These are phyloP conservation scores for Muscidifurax raptorellus DNA, from an alignment of 1,140 invertebrate genomes.

Conservation along the genomic window DNA sequence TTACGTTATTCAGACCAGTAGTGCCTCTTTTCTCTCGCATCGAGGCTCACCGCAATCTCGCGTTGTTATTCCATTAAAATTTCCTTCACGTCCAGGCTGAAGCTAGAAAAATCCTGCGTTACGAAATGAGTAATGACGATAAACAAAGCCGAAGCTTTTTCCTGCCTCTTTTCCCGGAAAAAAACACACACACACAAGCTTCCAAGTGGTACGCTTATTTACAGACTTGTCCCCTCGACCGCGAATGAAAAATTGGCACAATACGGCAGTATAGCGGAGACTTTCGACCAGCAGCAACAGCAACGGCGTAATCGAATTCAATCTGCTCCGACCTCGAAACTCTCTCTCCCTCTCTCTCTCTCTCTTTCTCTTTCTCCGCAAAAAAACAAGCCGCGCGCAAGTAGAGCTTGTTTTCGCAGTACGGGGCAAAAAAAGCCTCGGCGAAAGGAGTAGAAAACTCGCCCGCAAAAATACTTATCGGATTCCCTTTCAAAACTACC, in stretches of 20 bases:
- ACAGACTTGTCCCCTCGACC: neutral
- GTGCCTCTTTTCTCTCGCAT: too few species aligned
- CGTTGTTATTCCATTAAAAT: neutral
- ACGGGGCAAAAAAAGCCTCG: neutral
- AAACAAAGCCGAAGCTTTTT: neutral
- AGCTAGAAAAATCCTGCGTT: too few species aligned
- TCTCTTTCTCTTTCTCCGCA: neutral
- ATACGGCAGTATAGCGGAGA: neutral
- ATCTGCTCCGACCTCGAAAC: neutral
- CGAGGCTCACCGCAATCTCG: neutral
- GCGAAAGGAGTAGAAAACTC: neutral
- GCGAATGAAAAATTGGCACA: slow-evolving; percentile 8
- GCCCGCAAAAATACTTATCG: slow-evolving; percentile 19
- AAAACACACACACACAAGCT: neutral
- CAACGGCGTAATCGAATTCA: slow-evolving; percentile 2
- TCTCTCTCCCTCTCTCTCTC: neutral
- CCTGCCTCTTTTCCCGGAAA: neutral
- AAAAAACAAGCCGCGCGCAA: neutral
- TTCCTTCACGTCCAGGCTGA: neutral
- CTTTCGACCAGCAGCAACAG: neutral
- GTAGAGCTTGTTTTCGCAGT: slow-evolving; percentile 5
- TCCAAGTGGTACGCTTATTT: neutral
- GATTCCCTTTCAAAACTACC: neutral
- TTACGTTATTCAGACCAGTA: neutral
- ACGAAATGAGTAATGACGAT: neutral